Conservation (phyloP, 2,113 vertebrate genomes). For the Gambusia holbrooki region DNA sequence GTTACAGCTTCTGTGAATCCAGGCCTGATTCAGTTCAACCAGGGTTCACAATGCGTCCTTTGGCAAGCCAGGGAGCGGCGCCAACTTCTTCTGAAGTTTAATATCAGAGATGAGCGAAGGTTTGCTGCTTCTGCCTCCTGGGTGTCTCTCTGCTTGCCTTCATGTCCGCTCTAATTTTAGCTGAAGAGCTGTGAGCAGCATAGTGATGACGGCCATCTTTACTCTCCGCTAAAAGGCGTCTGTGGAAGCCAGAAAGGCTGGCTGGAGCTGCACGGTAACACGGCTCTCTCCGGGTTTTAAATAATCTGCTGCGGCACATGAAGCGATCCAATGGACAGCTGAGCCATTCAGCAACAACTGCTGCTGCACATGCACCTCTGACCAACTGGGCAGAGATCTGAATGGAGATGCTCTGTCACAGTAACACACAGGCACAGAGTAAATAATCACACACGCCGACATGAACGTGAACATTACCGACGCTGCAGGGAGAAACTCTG, state of each 20-base stretch:
- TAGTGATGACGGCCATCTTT: slow-evolving; percentile 81
- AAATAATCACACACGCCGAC: slow-evolving; percentile 27
- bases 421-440: slow-evolving; percentile 41
- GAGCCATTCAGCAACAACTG: slow-evolving; percentile 8
- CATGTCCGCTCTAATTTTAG: slow-evolving; percentile 80
- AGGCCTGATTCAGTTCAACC: slow-evolving; percentile 25
- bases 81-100: slow-evolving; percentile 37
- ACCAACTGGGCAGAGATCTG: slow-evolving; percentile 30
- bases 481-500: slow-evolving; percentile 14
- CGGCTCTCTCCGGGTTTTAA: slow-evolving; percentile 21
- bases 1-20: slow-evolving; percentile 60
- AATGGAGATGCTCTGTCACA: slow-evolving; percentile 54
- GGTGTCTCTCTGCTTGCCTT: slow-evolving; percentile 56
- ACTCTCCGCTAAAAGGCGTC: slow-evolving; percentile 70
- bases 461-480: slow-evolving; percentile 28
- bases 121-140: slow-evolving; percentile 53
- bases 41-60: neutral
- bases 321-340: neutral
- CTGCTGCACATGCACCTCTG: slow-evolving; percentile 36
- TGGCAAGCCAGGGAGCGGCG: neutral
- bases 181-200: slow-evolving; percentile 70
- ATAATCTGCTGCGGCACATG: slow-evolving; percentile 2
- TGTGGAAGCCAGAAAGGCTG: slow-evolving; percentile 54
- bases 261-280: slow-evolving; percentile 34
- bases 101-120: slow-evolving; percentile 20